A percentile compares a stretch with the other conserved stretches of the same genome.
Conservation (phyloP, 2,113 vertebrate genomes). For the Apaloderma vittatum region DNA sequence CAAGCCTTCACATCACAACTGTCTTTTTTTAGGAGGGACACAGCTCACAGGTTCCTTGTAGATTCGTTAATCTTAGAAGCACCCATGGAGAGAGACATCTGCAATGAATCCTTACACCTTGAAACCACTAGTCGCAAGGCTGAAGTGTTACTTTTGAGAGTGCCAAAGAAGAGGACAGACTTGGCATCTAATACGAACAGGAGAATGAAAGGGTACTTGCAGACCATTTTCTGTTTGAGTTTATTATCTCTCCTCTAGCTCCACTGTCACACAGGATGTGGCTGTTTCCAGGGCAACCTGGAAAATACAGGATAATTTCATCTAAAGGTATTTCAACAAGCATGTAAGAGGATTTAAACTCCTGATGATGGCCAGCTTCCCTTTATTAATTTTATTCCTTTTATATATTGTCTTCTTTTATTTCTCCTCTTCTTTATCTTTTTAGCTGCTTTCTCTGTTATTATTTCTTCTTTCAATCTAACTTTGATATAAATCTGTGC, state of each 20-base stretch:
- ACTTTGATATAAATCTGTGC: background rate
- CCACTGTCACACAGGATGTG: background rate
- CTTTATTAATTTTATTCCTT: background rate
- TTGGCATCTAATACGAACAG: background rate
- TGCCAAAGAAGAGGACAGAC: background rate
- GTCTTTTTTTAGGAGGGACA: background rate
- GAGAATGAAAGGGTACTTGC: background rate
- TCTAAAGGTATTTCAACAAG: background rate
- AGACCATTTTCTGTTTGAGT: background rate
- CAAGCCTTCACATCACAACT: background rate
- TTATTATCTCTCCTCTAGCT: background rate
- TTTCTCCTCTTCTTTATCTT: background rate
- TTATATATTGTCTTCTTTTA: background rate
- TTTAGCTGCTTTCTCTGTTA: background rate
- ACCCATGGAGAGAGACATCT: background rate
- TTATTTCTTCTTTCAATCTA: background rate
- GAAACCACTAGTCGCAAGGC: background rate
- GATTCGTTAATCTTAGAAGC: background rate
- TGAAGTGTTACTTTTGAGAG: background rate
- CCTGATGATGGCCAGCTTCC: background rate
- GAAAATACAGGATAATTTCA: background rate
- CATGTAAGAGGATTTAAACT: background rate
- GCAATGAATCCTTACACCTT: accelerated
- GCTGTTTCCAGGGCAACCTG: background rate
- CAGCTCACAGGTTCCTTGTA: background rate